Evolutionary conservation across 2,797 vertebrate genomes (phyloP), one percentile per base, ranked within the genome.

Genomic region (Mergus octosetaceus): DNA sequence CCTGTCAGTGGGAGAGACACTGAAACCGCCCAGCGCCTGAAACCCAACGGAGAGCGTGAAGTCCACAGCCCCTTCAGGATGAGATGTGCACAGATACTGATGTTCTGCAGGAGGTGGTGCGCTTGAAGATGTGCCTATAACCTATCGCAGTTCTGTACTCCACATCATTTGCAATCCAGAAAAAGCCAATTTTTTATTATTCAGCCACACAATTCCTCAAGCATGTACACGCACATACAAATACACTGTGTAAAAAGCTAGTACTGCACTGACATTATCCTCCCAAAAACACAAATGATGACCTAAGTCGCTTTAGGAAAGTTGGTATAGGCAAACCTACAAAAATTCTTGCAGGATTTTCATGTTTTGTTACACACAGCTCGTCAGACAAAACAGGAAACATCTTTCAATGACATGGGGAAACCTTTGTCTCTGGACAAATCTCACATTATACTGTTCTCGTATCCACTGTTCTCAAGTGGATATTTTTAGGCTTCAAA

Each of bases 401-500:
- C 10, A 69, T 43, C 45, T 65, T 71, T 34, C 32, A 38, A 30
- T 43, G 58, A 90, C 73, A 87, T 56, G 22, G 92, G 47, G 83
- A 83, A 83, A 80, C 41, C 87, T 58, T 7, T 10, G 14, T 38
- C 79, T 85, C 34, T n/a, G 70, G 21, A 87, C 34, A 84, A 62
- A 88, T 71, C 77, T 57, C 53, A n/a, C 47, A 13, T 75, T 58
- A n/a, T 2, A 51, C 18, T 78, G 25, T 6, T 90, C 51, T 80
- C 57, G 11, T 6, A 83, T 41, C 43, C 41, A 36, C 53, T 87
- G 73, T 8, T 45, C 58, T 83, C 69, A 73, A 61, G 82, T 2
- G 11, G 49, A 17, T 74, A 87, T 65, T 88, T 97, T 93, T 82
- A 87, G 43, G 36, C 53, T 86, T 75, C 45, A 90, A 95, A 89